Base-by-base conservation (phyloP, 2,888 invertebrate genomes). In the Cotesia congregata region DNA sequence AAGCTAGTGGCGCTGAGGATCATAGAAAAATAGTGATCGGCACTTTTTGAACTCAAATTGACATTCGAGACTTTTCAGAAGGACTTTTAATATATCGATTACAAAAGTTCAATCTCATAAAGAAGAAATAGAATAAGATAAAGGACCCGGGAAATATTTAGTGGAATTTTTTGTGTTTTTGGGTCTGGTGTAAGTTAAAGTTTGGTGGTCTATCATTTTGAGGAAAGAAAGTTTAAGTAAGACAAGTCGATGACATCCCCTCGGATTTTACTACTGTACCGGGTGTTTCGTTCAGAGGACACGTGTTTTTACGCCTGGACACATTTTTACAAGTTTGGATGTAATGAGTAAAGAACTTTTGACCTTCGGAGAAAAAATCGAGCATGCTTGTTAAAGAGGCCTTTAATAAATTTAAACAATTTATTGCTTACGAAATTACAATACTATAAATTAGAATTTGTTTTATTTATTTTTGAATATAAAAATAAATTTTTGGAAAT, bases 1-100 rank as follows among this genome's bases (percentile, higher is more conserved):
- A 79, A 82, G 82, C 73, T 81, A 82, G 79, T 82, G 82, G 80
- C 81, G 83, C 78, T 78, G 70, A 15, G 30, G 30, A 41, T 39
- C 62, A 50, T 39, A n/a, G 65, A 30, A 15, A 61, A 61, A 61
- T 20, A 67, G 30, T 1, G 9, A 59, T 30, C 38, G 62, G 39
- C 17, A 6, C 61, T 62, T 72, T 72, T 40, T 6, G 60, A 38
- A 38, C 20, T 40, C 50, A 7, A 70, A 70, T 20, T 9, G 70
- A 70, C 39, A 70, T 70, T 30, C 70, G 70, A 70, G 30, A 70
- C 70, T 70, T 70, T 70, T 59, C 59, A 59, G 6, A 15, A 15
- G 9, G 4, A 68, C 30, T 30, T 30, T 30, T 30, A 3, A 30
- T 30, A 12, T 50, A 50, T 50, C 50, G 12, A 50, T 50, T 50